phyloP scores from a whole-genome alignment of 2,797 vertebrate genomes.

The Acropternis orthonyx region DNA sequence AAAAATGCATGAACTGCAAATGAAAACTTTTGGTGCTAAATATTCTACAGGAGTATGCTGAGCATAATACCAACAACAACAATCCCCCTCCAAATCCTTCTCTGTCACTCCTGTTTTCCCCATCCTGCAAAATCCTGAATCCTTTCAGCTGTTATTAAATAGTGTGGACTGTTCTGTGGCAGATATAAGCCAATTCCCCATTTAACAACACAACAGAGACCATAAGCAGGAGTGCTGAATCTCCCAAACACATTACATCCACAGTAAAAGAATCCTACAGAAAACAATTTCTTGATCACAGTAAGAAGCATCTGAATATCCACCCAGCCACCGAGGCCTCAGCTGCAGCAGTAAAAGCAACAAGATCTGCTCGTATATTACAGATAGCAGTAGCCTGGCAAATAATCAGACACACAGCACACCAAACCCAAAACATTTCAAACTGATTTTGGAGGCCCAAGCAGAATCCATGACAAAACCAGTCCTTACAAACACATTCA shows the following conservation, averaged over 20 bases:
- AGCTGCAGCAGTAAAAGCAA: neutral
- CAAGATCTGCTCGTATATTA: neutral
- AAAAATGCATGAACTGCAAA: neutral
- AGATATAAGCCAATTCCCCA: neutral
- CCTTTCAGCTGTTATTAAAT: neutral
- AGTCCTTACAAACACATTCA: neutral
- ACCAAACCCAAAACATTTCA: neutral
- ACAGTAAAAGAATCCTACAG: neutral
- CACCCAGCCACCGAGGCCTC: neutral
- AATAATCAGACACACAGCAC: neutral
- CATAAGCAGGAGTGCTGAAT: neutral
- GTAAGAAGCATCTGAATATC: neutral
- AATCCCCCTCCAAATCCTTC: neutral
- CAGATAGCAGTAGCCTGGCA: neutral
- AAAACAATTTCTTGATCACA: neutral
- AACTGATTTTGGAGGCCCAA: neutral
- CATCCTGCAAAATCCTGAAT: neutral
- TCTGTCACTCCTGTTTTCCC: neutral
- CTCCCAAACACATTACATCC: neutral
- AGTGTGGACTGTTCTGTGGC: neutral
- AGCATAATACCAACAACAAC: neutral
- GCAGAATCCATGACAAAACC: neutral
- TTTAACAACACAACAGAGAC: neutral
- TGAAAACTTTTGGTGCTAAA: neutral
- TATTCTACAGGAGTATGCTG: neutral